phyloP scores from a whole-genome alignment of 2,888 invertebrate genomes.

The Synanthedon tipuliformis region DNA sequence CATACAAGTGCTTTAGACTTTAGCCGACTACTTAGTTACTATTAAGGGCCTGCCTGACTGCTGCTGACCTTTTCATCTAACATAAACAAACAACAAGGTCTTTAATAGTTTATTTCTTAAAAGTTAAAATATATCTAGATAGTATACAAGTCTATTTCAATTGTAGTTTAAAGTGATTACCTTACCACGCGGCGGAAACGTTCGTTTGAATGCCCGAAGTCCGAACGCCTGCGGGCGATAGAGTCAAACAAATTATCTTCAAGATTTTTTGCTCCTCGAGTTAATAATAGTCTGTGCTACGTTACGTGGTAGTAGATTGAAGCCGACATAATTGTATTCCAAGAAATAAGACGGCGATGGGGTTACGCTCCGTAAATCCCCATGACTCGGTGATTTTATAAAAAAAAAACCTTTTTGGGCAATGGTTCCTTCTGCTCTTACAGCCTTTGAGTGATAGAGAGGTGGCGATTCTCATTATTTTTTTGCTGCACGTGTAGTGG shows the following conservation, averaged over 20 bases:
- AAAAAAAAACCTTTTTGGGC: slow-evolving; percentile 21
- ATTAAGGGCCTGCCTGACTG: too few species aligned
- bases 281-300: slow-evolving; percentile 2
- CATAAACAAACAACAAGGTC: too few species aligned
- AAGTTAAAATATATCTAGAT: too few species aligned
- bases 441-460: slow-evolving; percentile 16
- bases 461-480: slow-evolving; percentile 40
- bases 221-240: slow-evolving; percentile 10
- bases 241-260: slow-evolving; percentile 14
- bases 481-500: slow-evolving; percentile 26
- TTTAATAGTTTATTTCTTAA: too few species aligned
- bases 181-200: slow-evolving; percentile 3
- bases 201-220: slow-evolving; percentile 8
- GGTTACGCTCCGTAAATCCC: slow-evolving; percentile 48
- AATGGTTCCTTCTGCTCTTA: slow-evolving; percentile 20
- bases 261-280: slow-evolving; percentile 24
- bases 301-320: slow-evolving; percentile 9
- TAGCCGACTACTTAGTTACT: too few species aligned
- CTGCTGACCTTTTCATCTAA: too few species aligned
- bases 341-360: slow-evolving; percentile 49
- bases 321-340: slow-evolving; percentile 54
- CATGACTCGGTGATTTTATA: slow-evolving; percentile 45
- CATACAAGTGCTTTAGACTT: background rate
- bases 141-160: background rate
- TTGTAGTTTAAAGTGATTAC: background rate